A percentile compares a stretch with the other conserved stretches of the same genome.
These are phyloP conservation scores for Drosophila nikananu DNA, from an alignment of 1,140 invertebrate species.

Conservation along the genomic window DNA sequence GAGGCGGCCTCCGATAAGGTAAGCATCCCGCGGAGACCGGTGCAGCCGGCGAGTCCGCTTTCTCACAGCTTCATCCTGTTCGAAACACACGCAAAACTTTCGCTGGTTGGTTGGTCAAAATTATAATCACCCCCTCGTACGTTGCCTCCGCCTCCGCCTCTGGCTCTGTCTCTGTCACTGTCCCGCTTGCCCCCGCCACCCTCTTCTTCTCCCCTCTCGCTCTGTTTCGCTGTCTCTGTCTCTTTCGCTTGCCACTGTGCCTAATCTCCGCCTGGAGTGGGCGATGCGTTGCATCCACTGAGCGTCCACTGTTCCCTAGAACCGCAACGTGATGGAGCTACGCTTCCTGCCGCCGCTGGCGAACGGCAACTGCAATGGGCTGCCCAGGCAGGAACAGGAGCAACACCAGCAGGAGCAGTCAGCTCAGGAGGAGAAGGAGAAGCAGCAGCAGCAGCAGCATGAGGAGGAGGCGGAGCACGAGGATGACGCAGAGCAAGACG, in stretches of 20 bases:
- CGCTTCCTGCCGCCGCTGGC: slow-evolving; percentile 73
- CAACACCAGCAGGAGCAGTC: slow-evolving; percentile 15
- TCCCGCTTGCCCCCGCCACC: slow-evolving; percentile 24
- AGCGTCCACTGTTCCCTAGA: slow-evolving; percentile 81
- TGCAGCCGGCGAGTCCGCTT: slow-evolving; percentile 5
- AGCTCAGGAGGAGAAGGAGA: neutral
- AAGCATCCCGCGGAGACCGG: slow-evolving; percentile 8
- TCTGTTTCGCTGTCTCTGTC: slow-evolving; percentile 29
- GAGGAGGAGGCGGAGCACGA: neutral
- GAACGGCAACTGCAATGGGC: slow-evolving; percentile 28
- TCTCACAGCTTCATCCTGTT: slow-evolving; percentile 48
- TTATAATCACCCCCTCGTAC: slow-evolving; percentile 37
- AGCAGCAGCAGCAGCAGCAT: neutral
- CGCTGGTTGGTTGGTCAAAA: slow-evolving; percentile 83
- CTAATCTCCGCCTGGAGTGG: slow-evolving; percentile 30
- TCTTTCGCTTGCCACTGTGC: slow-evolving; percentile 29
- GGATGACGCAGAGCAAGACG: neutral
- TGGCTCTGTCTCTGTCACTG: slow-evolving; percentile 15
- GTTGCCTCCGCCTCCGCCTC: slow-evolving; percentile 1
- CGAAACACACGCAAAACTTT: slow-evolving; percentile 62
- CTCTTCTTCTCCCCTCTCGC: slow-evolving; percentile 1
- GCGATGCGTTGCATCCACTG: slow-evolving; percentile 36
- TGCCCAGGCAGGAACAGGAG: slow-evolving; percentile 11
- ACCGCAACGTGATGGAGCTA: slow-evolving; percentile 85
- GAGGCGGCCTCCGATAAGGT: slow-evolving; percentile 84